These are phyloP conservation scores for Podocnemis expansa DNA, from an alignment of 2,113 vertebrate genomes.

Conservation along the genomic window DNA sequence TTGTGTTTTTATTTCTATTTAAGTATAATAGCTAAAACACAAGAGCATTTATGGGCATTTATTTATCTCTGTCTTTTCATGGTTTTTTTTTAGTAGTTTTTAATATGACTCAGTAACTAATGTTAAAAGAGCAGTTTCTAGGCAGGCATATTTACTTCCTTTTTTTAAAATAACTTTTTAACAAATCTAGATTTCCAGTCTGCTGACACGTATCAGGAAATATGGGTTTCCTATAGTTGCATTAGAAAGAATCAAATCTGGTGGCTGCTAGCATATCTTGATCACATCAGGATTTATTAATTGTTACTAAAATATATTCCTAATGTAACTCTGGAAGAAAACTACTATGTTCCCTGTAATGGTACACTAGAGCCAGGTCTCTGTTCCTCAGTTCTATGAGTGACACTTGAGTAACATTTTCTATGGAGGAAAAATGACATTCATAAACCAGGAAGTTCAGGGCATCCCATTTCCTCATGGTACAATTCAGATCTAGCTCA, in stretches of 20 bases:
- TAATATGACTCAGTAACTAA: slow-evolving; percentile 63
- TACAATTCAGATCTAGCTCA: not conserved
- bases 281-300: not conserved
- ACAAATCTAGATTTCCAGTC: slow-evolving; percentile 47
- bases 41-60: slow-evolving; percentile 35
- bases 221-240: slow-evolving; percentile 38
- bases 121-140: slow-evolving; percentile 61
- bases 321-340: not conserved
- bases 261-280: not conserved
- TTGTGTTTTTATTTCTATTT: slow-evolving; percentile 34
- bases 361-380: not conserved
- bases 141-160: slow-evolving; percentile 62
- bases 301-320: not conserved
- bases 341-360: rapidly evolving
- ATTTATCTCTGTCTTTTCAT: slow-evolving; percentile 65
- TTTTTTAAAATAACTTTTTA: slow-evolving; percentile 70
- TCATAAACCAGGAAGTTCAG: not conserved
- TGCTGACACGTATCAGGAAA: slow-evolving; percentile 64
- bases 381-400: not conserved
- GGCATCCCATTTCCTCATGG: not conserved
- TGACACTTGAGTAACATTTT: not conserved
- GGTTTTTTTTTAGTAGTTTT: slow-evolving; percentile 67
- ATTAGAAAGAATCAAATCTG: slow-evolving; percentile 11
- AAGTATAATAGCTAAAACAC: slow-evolving; percentile 65
- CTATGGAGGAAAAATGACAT: not conserved